phyloP scores from a whole-genome alignment of 2,888 invertebrate genomes.

The Trichopoda pennipes region DNA sequence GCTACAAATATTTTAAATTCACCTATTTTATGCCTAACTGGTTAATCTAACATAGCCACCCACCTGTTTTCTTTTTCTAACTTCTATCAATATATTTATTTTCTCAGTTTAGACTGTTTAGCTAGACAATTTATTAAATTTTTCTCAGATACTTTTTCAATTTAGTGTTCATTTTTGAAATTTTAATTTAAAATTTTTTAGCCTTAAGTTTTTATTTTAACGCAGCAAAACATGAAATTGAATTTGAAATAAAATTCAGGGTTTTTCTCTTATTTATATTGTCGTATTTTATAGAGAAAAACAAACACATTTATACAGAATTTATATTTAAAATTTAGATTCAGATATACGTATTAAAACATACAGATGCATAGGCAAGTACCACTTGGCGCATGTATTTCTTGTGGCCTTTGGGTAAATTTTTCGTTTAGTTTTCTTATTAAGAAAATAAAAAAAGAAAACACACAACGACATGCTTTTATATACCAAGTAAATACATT shows the following conservation, averaged over 20 bases:
- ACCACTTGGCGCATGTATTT: conserved; percentile 29
- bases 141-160: background rate
- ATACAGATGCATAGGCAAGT: background rate
- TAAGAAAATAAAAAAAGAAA: background rate
- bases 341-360: background rate
- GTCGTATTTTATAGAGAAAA: conserved; percentile 39
- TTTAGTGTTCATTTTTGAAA: conserved; percentile 47
- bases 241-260: conserved; percentile 60
- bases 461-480: background rate
- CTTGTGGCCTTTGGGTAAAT: conserved; percentile 48
- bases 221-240: conserved; percentile 57
- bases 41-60: background rate
- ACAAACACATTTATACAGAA: conserved; percentile 13
- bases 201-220: conserved; percentile 55
- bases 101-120: background rate
- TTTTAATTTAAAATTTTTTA: conserved; percentile 57
- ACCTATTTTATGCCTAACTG: too few relatives aligned
- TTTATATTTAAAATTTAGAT: conserved; percentile 18
- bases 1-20: too few relatives aligned
- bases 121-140: conserved; percentile 16
- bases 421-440: conserved; percentile 48
- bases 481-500: background rate
- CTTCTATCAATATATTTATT: background rate
- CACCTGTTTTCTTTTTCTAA: background rate
- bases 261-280: conserved; percentile 43